Base-by-base conservation (phyloP, 2,888 invertebrate genomes). In the Pinctada fucata region DNA sequence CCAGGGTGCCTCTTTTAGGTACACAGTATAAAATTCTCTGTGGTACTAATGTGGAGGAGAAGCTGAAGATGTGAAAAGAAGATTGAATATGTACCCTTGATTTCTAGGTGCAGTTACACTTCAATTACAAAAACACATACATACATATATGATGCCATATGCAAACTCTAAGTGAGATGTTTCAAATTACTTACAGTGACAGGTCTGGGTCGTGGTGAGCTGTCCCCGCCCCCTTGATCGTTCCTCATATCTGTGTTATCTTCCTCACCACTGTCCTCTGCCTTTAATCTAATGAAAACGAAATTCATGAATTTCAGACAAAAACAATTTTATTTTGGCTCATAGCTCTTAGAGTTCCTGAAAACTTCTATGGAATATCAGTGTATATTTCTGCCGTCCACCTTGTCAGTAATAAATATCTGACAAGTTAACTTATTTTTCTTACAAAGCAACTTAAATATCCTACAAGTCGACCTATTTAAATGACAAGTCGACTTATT, bases 251-350 rank as follows among this genome's bases (percentile, higher is more conserved):
- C 87, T 16, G 65, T 80, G 63, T 79, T 79, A 65, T 90, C 89
- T 68, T 90, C 90, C 51, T 90, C 90, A 47, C 87, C 89, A 73
- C 88, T 88, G 83, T 90, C 90, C 65, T 90, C 90, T 69, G 84
- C 80, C 73, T 90, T 89, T 66, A 90, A 79, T 52, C 90, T 90
- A 75, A 1, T 83, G 80, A 65, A 51, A 10, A 79, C 64, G 69
- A 50, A 45, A 63, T 58, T 10, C 73, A n/a, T n/a, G 51, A 76
- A 76, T 51, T 52, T 67, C 67, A 75, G n/a, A 64, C 45, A 31
- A 31, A 64, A 64, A 16, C 64, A 64, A 8, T n/a, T 31, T 31
- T 0, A 31, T 31, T 31, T 31, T 0, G 31, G 31, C 31, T 31
- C 31, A 31, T 31, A 31, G 31, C 31, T 31, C 31, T 31, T 1